Evolutionary conservation across 2,888 invertebrate species (phyloP), one percentile per base, ranked within the genome.

Genomic region (Ormia ochracea): DNA sequence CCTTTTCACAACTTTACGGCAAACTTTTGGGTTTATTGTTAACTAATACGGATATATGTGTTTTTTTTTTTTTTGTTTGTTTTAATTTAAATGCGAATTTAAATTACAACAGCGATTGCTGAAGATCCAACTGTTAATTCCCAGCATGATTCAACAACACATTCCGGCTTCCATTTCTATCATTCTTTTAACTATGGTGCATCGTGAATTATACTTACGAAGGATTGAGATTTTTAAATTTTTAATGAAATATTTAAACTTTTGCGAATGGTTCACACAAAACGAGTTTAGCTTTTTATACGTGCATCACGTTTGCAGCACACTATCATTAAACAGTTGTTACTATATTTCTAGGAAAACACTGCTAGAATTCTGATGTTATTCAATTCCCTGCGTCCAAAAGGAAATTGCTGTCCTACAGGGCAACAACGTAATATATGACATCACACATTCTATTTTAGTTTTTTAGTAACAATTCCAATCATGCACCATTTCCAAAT

Each of bases 61-160:
- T 50, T n/a, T n/a, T n/a, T n/a, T n/a, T n/a, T n/a, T n/a, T n/a
- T n/a, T n/a, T n/a, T n/a, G n/a, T n/a, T n/a, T n/a, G n/a, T n/a
- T 41, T 38, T 21, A 66, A 66, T 48, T 50, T 38, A 41, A 41
- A 74, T 66, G 50, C 6, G 56, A 59, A 68, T 61, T 61, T 45
- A 68, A 68, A 68, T 68, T 54, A 54, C 33, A 68, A 7, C 59
- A 56, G 54, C 61, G 54, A 31, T 66, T 66, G 26, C 48, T 54
- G 69, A 38, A 56, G 38, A 76, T 69, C 38, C 76, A 76, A 69
- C 61, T 69, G 31, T 50, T 66, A 76, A 69, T 48, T 76, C 68
- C 61, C 75, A 76, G 75, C 75, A 69, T 63, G 76, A 69, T 69
- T 69, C 48, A 66, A 66, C 61, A 43, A 52, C 33, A 59, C 54